phyloP scores from a whole-genome alignment of 2,888 invertebrate genomes.

The Drosophila koepferae region DNA sequence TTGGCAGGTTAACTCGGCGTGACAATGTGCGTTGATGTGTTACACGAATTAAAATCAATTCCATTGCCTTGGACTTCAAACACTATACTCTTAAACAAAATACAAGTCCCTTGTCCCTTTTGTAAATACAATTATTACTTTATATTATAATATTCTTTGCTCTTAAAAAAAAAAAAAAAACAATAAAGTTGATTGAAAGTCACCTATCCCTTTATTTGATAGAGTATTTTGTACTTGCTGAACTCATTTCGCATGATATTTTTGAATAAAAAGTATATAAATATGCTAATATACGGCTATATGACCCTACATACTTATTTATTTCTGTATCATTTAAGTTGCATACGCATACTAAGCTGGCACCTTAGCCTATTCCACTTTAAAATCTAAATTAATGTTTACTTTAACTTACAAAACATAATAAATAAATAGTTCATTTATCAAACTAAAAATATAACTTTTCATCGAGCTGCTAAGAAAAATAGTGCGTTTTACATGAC shows the following conservation, averaged over 20 bases:
- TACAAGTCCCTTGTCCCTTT: background rate
- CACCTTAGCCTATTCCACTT: conserved; percentile 1
- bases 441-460: conserved; percentile 6
- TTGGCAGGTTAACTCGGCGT: background rate
- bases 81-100: background rate
- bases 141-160: background rate
- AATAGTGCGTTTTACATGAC: conserved; percentile 18
- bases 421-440: background rate
- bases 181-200: background rate
- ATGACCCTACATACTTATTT: conserved; percentile 24
- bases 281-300: conserved; percentile 2
- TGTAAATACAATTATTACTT: conserved; percentile 3
- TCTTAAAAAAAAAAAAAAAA: background rate
- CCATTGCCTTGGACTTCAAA: background rate
- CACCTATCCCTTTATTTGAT: background rate
- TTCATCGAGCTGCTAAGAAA: conserved; percentile 15
- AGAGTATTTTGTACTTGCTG: background rate
- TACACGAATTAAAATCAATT: background rate
- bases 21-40: background rate
- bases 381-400: background rate
- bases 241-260: background rate
- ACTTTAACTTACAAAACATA: background rate
- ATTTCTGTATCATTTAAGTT: conserved; percentile 31
- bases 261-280: background rate
- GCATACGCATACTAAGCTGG: conserved; percentile 4